These are phyloP conservation scores for Helogale parvula DNA, from an alignment of 2,113 vertebrate species.

Conservation along the genomic window DNA sequence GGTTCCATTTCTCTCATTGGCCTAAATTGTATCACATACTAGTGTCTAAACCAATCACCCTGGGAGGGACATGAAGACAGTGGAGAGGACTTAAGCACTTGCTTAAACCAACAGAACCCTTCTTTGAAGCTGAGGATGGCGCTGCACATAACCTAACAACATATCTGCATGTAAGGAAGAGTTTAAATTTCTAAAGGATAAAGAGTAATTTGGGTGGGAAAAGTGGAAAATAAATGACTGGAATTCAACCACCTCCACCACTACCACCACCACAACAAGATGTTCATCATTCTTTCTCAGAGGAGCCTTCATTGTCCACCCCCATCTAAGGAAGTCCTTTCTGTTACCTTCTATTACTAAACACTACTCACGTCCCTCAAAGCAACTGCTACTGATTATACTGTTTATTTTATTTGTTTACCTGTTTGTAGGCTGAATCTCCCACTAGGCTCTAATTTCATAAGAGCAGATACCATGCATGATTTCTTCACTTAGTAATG, in stretches of 20 bases:
- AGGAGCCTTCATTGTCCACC: neutral
- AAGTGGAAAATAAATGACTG: constrained; percentile 22
- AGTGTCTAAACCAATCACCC: neutral
- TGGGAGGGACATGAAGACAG: neutral
- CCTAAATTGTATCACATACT: neutral
- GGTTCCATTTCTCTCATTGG: neutral
- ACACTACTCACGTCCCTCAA: neutral
- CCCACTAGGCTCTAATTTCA: neutral
- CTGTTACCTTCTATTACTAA: neutral
- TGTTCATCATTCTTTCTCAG: neutral
- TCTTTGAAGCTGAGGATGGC: neutral
- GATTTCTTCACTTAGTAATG: neutral
- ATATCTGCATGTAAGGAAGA: neutral
- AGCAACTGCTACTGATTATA: neutral
- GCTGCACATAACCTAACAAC: neutral
- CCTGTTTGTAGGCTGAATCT: neutral
- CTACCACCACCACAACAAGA: neutral
- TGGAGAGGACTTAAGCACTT: neutral
- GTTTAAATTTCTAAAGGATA: neutral
- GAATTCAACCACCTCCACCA: neutral
- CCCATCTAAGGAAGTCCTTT: neutral
- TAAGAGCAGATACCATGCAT: neutral
- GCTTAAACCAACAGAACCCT: neutral
- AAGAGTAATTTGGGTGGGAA: neutral
- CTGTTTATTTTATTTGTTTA: neutral